Evolutionary conservation across 2,888 invertebrate species (phyloP).

Genomic region (Anthrax anthrax): DNA sequence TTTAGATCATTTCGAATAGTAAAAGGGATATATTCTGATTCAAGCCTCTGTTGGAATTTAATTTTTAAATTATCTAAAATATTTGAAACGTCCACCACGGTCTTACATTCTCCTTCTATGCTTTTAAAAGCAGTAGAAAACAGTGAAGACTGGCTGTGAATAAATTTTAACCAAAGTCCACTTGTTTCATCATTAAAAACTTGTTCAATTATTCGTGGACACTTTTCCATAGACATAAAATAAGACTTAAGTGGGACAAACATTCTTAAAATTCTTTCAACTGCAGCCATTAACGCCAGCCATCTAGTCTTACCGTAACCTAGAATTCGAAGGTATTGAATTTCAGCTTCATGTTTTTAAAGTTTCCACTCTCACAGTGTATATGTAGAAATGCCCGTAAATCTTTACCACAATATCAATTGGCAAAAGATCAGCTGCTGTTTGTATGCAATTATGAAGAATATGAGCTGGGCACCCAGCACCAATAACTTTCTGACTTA

Average conservation of each 20-base stretch:
- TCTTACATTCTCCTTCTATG: background rate
- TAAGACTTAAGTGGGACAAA: background rate
- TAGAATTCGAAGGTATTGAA: background rate
- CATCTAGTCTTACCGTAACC: conserved; percentile 1
- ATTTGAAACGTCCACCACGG: background rate
- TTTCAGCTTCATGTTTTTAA: background rate
- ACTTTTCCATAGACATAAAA: background rate
- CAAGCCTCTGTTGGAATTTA: background rate
- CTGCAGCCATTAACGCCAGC: background rate
- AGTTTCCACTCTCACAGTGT: conserved; percentile 5
- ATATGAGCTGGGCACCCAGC: conserved; percentile 7
- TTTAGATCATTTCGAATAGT: background rate
- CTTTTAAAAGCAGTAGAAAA: background rate
- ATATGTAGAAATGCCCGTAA: conserved; percentile 2
- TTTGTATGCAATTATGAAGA: conserved; percentile 6
- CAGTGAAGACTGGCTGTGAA: background rate
- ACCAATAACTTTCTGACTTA: conserved; percentile 2
- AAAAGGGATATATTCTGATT: background rate
- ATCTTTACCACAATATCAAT: conserved; percentile 5
- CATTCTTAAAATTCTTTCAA: background rate
- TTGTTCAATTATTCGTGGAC: background rate
- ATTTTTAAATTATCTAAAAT: background rate
- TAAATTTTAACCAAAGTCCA: background rate
- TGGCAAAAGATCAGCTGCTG: conserved; percentile 2
- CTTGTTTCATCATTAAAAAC: background rate